Percentiles rank a stretch among this genome's conserved stretches.
Conservation (phyloP, 1,140 invertebrate species). For the Hetaerina americana region DNA sequence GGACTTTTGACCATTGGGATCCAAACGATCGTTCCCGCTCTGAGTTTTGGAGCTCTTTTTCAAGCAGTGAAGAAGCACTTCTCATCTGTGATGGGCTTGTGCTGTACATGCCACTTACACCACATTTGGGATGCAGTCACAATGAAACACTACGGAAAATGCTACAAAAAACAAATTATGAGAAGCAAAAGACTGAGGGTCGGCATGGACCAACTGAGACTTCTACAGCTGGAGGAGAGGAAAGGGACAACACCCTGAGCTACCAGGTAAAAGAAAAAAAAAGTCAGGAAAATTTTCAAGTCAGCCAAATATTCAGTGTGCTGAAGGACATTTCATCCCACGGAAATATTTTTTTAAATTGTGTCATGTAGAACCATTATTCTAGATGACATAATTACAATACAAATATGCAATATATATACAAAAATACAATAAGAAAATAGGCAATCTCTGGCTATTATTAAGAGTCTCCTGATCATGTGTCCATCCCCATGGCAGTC, state of each 20-base stretch:
- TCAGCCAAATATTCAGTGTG: too few relatives aligned
- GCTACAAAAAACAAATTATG: not conserved
- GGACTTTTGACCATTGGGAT: conserved; percentile 1
- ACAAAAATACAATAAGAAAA: too few relatives aligned
- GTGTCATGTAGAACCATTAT: too few relatives aligned
- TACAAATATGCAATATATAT: too few relatives aligned
- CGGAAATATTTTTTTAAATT: too few relatives aligned
- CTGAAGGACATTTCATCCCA: too few relatives aligned
- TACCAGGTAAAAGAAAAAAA: not conserved
- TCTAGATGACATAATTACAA: too few relatives aligned
- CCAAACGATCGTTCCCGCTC: conserved; percentile 51
- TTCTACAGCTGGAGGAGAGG: not conserved
- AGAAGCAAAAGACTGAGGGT: not conserved
- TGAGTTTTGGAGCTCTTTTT: conserved; percentile 68
- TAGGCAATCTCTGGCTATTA: too few relatives aligned
- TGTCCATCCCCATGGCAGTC: too few relatives aligned
- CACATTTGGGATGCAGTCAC: conserved; percentile 37
- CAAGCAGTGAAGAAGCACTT: conserved; percentile 58
- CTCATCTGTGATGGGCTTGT: conserved; percentile 59
- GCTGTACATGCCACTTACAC: conserved; percentile 51
- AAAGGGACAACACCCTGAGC: not conserved
- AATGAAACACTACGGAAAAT: not conserved
- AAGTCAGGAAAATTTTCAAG: too few relatives aligned
- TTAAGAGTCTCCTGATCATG: too few relatives aligned
- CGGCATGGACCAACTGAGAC: not conserved